Base-by-base conservation (phyloP, 2,888 invertebrate species). In the Drosophila vallismaia region DNA sequence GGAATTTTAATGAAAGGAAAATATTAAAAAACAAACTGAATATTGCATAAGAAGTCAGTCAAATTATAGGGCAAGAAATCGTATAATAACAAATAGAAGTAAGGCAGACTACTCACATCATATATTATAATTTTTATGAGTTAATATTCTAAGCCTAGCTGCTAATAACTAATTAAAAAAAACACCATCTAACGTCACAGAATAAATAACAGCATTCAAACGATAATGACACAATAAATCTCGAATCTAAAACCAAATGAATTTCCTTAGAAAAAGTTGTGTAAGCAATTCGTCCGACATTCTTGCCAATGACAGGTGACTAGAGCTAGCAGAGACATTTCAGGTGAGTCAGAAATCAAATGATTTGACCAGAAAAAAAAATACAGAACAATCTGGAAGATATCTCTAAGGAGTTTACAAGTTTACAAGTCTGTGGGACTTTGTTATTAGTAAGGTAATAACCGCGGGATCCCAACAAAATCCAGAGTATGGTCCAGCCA, bases 1-100 rank as follows among this genome's bases (percentile, higher is more conserved):
- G 73, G 81, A 77, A 86, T 83, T 83, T 83, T 81, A 84, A 86
- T 84, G 86, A 86, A 86, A 83, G 68, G 19, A 54, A 51, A 55
- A 44, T 26, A 46, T 14, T 57, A 46, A 38, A 38, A 12, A 57
- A 12, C 29, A 8, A 60, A 40, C 12, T 14, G 19, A 44, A 24
- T 19, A 44, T 42, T 42, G 19, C 24, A 10, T 1, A 44, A 19
- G 10, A 10, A 5, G 24, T 5, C 24, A 8, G 19, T 19, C 19
- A 33, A 8, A 33, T 8, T 10, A 33, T 10, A 33, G 10, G 33
- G 3, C 33, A 14, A 42, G 12, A 42, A 8, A 19, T 19, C 19
- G 19, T n/a, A 19, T 19, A 33, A n/a, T n/a, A n/a, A n/a, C n/a
- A n/a, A n/a, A n/a, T n/a, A n/a, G n/a, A n/a, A n/a, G n/a, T n/a